These are phyloP conservation scores for Biston stratarius DNA, from an alignment of 2,888 invertebrate genomes.

Conservation along the genomic window DNA sequence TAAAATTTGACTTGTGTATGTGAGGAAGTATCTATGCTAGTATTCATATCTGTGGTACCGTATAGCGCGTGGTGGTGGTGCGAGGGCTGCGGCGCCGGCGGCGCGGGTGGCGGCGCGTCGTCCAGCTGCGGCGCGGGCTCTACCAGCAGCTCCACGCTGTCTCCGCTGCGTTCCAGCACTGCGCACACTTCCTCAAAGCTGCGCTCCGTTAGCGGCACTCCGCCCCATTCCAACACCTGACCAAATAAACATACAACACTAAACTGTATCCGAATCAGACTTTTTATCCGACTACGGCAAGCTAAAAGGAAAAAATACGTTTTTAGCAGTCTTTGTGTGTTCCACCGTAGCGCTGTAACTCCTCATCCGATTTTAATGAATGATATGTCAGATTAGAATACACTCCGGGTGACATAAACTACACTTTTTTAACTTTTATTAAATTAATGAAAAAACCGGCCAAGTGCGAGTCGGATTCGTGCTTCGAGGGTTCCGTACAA, in stretches of 20 bases:
- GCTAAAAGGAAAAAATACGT: no score
- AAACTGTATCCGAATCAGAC: not conserved
- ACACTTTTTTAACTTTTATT: no score
- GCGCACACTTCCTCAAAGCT: slow-evolving; percentile 97
- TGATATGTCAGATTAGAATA: no score
- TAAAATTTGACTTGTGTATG: no score
- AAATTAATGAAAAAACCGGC: no score
- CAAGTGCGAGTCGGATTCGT: no score
- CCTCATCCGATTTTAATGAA: no score
- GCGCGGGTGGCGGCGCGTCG: slow-evolving; percentile 72
- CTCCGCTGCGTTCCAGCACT: slow-evolving; percentile 95
- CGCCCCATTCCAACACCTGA: slow-evolving; percentile 97
- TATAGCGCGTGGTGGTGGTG: slow-evolving; percentile 82
- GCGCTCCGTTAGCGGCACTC: slow-evolving; percentile 94
- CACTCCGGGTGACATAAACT: no score
- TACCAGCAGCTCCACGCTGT: slow-evolving; percentile 94
- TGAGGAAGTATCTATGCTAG: not conserved
- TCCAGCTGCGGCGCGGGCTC: slow-evolving; percentile 94
- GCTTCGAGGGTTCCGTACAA: no score
- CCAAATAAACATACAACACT: not conserved
- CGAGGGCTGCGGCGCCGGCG: slow-evolving; percentile 45
- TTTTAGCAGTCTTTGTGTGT: not conserved
- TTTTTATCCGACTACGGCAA: no score
- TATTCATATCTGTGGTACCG: not conserved
- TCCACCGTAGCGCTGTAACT: no score